Evolutionary conservation across 2,888 invertebrate species (phyloP).

Genomic region (Thymelicus lineola): DNA sequence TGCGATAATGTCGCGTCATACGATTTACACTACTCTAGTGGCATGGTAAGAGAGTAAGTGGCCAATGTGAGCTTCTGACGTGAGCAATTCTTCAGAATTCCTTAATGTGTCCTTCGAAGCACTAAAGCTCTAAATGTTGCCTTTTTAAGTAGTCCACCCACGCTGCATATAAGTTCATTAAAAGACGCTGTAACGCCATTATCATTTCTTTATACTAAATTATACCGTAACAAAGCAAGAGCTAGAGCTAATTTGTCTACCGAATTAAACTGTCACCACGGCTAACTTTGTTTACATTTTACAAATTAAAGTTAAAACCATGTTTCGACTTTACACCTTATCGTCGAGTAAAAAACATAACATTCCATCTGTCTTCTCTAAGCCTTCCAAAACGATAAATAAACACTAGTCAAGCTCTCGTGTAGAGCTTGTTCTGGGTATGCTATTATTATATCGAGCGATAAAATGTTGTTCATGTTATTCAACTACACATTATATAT

Average conservation of each 20-base stretch:
- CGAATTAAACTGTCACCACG: slow-evolving; percentile 35
- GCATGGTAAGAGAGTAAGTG: no score
- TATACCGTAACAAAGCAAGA: slow-evolving; percentile 3
- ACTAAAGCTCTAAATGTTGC: no score
- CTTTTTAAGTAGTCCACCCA: not conserved
- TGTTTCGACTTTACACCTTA: slow-evolving; percentile 74
- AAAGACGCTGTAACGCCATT: not conserved
- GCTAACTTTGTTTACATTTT: slow-evolving; percentile 48
- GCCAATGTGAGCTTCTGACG: no score
- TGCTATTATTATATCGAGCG: slow-evolving; percentile 60
- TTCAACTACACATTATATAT: not conserved
- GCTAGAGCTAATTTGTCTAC: slow-evolving; percentile 35
- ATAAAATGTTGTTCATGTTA: slow-evolving; percentile 45
- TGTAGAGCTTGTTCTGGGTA: slow-evolving; percentile 60
- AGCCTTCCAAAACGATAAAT: slow-evolving; percentile 83
- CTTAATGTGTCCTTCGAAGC: no score
- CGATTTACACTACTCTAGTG: no score
- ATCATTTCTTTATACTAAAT: not conserved
- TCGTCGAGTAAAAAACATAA: slow-evolving; percentile 74
- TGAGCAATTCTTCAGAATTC: no score
- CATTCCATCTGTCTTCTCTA: slow-evolving; percentile 82
- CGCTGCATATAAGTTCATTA: not conserved
- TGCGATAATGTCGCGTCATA: no score
- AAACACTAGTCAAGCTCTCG: slow-evolving; percentile 78
- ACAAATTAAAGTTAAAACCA: slow-evolving; percentile 59